Percentiles rank a stretch among this genome's conserved stretches.
These are phyloP conservation scores for Scleropages formosus DNA, from an alignment of 2,797 vertebrate genomes.

Conservation along the genomic window DNA sequence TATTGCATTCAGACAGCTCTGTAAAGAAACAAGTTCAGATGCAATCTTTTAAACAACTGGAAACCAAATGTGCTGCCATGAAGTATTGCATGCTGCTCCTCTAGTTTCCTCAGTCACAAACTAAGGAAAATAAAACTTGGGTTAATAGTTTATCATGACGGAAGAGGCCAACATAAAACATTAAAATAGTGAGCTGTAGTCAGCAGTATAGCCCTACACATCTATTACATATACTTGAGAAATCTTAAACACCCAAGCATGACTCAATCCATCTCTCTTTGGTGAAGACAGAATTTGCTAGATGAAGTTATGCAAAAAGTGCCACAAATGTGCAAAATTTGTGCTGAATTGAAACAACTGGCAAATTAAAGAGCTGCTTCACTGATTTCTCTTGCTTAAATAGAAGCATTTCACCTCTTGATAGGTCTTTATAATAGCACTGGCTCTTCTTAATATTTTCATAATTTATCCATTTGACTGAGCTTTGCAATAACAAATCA, in stretches of 20 bases:
- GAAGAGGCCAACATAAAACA: conserved; percentile 51
- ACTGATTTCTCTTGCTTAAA: conserved; percentile 66
- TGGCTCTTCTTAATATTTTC: conserved; percentile 45
- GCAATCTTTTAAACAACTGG: conserved; percentile 1
- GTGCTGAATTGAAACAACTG: conserved; percentile 73
- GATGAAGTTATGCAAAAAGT: conserved; percentile 65
- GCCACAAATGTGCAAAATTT: conserved; percentile 65
- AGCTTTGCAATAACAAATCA: conserved; percentile 44
- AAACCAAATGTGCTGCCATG: conserved; percentile 12
- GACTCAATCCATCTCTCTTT: conserved; percentile 75
- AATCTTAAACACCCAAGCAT: conserved; percentile 73
- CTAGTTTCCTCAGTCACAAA: conserved; percentile 47
- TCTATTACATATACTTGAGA: conserved; percentile 71
- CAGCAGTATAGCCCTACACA: conserved; percentile 64
- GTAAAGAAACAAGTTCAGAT: conserved; percentile 9
- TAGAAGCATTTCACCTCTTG: conserved; percentile 63
- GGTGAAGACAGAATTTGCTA: conserved; percentile 58
- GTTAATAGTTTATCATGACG: conserved; percentile 46
- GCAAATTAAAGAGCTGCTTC: conserved; percentile 71
- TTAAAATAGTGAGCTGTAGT: conserved; percentile 65
- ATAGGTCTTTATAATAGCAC: conserved; percentile 62
- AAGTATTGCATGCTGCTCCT: conserved; percentile 33
- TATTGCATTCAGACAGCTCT: background rate
- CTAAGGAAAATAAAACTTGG: conserved; percentile 35
- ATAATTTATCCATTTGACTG: conserved; percentile 46